Percentiles rank a stretch among this genome's conserved stretches.
These are phyloP conservation scores for Trachemys scripta DNA, from an alignment of 2,113 vertebrate species.

Conservation along the genomic window DNA sequence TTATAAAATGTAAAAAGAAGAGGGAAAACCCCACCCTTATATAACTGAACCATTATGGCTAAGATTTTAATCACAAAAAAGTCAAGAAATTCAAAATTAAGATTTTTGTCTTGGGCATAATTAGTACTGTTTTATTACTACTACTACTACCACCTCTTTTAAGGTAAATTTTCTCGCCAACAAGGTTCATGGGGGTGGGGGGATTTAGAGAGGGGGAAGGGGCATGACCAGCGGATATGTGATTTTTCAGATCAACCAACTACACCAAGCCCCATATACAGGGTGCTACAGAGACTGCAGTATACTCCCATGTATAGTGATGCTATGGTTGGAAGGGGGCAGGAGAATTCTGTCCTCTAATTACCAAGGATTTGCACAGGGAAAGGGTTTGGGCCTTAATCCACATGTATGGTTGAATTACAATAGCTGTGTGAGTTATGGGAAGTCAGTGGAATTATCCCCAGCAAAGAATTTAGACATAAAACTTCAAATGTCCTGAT, in stretches of 20 bases:
- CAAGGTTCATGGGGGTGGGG: background rate
- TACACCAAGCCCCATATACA: too few species aligned
- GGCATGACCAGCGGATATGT: background rate
- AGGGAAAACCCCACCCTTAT: background rate
- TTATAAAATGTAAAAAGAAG: background rate
- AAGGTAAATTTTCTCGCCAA: background rate
- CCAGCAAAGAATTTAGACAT: background rate
- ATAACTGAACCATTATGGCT: background rate
- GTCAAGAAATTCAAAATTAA: background rate
- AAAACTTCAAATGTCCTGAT: background rate
- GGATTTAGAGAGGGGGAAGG: background rate
- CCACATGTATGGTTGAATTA: background rate
- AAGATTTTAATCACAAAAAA: background rate
- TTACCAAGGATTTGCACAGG: background rate
- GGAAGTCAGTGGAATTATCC: background rate
- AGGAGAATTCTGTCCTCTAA: background rate
- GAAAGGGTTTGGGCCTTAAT: background rate
- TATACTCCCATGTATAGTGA: background rate
- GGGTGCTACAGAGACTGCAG: background rate
- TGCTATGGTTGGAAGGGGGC: background rate
- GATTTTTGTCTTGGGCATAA: background rate
- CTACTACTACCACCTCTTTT: background rate
- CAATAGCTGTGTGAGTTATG: background rate
- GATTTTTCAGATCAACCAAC: background rate
- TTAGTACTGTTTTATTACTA: background rate